Evolutionary conservation across 2,888 invertebrate genomes (phyloP).

Genomic region (Xanthia icteritia): DNA sequence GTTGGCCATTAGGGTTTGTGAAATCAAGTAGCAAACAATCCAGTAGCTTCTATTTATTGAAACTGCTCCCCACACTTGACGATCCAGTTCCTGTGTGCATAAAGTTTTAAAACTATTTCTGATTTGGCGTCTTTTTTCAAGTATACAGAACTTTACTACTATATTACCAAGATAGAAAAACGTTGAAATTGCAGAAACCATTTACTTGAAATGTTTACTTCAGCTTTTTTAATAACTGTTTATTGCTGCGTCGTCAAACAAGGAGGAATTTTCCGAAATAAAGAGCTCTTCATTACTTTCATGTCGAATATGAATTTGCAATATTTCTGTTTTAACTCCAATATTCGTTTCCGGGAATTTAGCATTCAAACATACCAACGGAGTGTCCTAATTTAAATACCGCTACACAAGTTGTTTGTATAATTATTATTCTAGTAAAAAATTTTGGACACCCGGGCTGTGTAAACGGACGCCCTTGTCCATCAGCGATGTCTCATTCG

Average conservation of each 20-base stretch:
- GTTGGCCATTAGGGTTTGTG: neutral
- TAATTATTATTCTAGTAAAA: constrained; percentile 69
- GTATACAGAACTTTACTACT: neutral
- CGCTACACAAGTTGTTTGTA: constrained; percentile 56
- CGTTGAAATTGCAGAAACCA: neutral
- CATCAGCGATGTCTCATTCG: constrained; percentile 76
- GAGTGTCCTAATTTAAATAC: constrained; percentile 6
- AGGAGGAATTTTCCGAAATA: neutral
- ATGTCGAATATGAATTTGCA: neutral
- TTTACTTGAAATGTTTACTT: constrained; percentile 5
- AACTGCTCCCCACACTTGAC: neutral
- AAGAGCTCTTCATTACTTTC: constrained; percentile 5
- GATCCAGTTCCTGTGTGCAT: neutral
- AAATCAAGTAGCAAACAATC: neutral
- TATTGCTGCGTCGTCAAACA: constrained; percentile 1
- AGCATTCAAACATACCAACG: neutral
- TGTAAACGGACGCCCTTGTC: constrained; percentile 66
- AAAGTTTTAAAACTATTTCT: neutral
- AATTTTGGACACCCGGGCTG: constrained; percentile 62
- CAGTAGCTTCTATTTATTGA: neutral
- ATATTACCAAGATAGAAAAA: neutral
- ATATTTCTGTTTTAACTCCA: neutral
- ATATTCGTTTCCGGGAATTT: neutral
- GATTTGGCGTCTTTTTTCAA: neutral
- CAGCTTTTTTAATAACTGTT: constrained; percentile 1